Conservation (phyloP, 2,113 vertebrate genomes). For the Orientallactaga bullata region DNA sequence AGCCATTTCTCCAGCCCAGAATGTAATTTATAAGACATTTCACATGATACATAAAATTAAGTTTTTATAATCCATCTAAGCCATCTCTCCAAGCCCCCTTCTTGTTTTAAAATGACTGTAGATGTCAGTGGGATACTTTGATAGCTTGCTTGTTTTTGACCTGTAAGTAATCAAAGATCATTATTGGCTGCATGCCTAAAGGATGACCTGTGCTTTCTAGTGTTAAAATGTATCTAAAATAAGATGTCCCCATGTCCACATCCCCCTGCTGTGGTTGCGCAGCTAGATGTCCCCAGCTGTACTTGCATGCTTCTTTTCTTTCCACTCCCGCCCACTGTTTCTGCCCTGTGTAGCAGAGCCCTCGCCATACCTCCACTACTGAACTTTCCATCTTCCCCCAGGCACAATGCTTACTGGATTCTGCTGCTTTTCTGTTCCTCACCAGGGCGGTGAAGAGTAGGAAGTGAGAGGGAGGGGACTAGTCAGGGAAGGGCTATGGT, state of each 20-base stretch:
- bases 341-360: not conserved
- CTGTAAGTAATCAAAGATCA: not conserved
- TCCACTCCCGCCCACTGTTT: not conserved
- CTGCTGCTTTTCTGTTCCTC: not conserved
- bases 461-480: too few relatives aligned
- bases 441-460: not conserved
- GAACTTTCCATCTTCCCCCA: not conserved
- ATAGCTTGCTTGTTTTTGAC: not conserved
- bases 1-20: too few relatives aligned
- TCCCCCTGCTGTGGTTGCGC: not conserved
- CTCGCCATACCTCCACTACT: not conserved
- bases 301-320: fast-evolving
- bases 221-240: not conserved
- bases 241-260: not conserved
- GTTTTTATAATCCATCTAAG: too few relatives aligned
- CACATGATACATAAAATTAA: too few relatives aligned
- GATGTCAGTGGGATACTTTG: not conserved
- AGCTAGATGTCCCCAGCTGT: not conserved
- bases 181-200: not conserved
- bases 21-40: too few relatives aligned
- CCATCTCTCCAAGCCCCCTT: too few relatives aligned
- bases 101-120: not conserved
- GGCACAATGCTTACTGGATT: not conserved
- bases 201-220: not conserved
- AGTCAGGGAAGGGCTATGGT: not conserved